These are phyloP conservation scores for Mirza zaza DNA, from an alignment of 2,113 vertebrate genomes.

Conservation along the genomic window DNA sequence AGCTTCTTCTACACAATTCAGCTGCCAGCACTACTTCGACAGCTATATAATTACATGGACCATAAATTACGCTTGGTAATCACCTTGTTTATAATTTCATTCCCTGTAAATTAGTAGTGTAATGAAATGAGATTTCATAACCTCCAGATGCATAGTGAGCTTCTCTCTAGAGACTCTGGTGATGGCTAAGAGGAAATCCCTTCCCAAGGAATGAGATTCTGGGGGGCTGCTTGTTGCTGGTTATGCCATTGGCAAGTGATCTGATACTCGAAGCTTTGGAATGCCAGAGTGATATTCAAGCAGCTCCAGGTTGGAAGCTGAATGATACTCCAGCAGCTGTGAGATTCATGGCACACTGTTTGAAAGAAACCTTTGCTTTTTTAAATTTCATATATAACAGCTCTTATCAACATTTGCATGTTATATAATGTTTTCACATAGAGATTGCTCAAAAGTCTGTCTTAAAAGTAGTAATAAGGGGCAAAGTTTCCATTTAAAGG, in stretches of 20 bases:
- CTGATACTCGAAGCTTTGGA: background rate
- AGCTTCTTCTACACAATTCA: conserved; percentile 44
- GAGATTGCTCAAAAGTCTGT: background rate
- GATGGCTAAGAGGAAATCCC: background rate
- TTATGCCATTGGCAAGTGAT: background rate
- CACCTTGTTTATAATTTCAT: conserved; percentile 84
- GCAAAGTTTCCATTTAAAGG: background rate
- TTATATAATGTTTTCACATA: background rate
- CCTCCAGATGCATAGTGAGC: conserved; percentile 47
- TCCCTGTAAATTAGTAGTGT: conserved; percentile 80
- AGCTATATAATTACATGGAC: conserved; percentile 81
- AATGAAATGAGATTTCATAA: conserved; percentile 78
- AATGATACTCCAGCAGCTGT: background rate
- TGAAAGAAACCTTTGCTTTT: background rate
- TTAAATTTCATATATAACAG: background rate
- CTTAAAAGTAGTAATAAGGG: background rate
- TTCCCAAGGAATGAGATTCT: conserved; percentile 16
- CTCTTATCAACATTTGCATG: background rate
- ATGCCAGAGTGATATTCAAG: background rate
- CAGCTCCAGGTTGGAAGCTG: background rate
- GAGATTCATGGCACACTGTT: background rate
- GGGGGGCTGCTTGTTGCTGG: background rate
- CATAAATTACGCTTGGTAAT: conserved; percentile 81
- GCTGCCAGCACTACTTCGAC: conserved; percentile 74
- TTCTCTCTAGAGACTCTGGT: conserved; percentile 54